Conservation (phyloP, 2,797 vertebrate species). For the Fistularia tabacaria region DNA sequence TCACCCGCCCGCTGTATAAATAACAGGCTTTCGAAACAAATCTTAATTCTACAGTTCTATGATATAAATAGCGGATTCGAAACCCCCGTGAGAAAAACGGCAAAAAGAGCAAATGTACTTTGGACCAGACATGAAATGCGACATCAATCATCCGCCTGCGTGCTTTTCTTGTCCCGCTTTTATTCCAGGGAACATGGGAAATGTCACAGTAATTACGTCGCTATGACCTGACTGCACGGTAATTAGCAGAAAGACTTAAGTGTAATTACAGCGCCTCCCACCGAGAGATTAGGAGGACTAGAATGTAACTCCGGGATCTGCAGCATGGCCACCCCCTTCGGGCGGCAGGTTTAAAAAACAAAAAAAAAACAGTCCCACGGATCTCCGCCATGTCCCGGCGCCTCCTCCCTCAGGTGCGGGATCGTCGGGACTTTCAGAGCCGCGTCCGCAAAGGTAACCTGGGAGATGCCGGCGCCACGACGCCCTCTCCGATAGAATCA, state of each 20-base stretch:
- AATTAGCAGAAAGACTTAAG: conserved; percentile 48
- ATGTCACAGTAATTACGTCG: conserved; percentile 49
- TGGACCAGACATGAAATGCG: conserved; percentile 7
- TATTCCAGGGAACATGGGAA: conserved; percentile 21
- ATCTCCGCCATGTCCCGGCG: conserved; percentile 12
- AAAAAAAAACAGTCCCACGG: not conserved
- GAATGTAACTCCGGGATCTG: conserved; percentile 24
- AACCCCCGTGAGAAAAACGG: conserved; percentile 3
- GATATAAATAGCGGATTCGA: no score
- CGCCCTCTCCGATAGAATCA: conserved; percentile 46
- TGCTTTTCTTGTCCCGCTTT: conserved; percentile 12
- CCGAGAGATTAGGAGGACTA: conserved; percentile 37
- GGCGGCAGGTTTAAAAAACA: not conserved
- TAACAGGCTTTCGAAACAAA: no score
- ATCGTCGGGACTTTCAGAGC: conserved; percentile 42
- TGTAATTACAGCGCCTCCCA: conserved; percentile 46
- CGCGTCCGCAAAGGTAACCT: conserved; percentile 50
- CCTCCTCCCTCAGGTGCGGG: conserved; percentile 5
- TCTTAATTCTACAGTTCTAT: no score
- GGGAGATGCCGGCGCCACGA: conserved; percentile 43
- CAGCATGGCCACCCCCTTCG: no score
- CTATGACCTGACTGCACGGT: conserved; percentile 31
- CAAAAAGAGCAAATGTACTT: not conserved
- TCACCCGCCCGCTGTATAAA: no score
- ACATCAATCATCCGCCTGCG: conserved; percentile 8